Conservation (phyloP, 2,113 vertebrate genomes). For the Pionites leucogaster region DNA sequence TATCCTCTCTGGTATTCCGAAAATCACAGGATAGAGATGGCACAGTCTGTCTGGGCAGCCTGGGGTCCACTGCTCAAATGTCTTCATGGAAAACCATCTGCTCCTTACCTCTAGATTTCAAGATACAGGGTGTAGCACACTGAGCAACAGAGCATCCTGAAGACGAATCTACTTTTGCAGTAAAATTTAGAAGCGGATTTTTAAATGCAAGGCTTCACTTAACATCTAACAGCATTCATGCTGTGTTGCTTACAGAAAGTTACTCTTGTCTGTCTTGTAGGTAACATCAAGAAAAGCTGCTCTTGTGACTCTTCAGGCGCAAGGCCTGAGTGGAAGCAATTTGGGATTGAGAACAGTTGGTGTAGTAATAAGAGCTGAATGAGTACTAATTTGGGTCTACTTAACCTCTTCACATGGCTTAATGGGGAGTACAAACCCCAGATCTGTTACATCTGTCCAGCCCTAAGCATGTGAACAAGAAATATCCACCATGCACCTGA, state of each 20-base stretch:
- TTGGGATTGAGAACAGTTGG: neutral
- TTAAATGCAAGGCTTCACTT: neutral
- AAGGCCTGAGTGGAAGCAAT: neutral
- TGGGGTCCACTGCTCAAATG: neutral
- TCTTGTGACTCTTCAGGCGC: neutral
- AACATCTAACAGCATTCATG: neutral
- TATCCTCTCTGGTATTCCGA: neutral
- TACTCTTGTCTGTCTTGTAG: neutral
- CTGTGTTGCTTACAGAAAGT: neutral
- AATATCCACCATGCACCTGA: fast-evolving
- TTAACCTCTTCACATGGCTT: neutral
- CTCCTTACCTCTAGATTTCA: fast-evolving
- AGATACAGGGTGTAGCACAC: neutral
- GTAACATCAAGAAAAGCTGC: neutral
- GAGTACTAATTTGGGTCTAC: neutral
- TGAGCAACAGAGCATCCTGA: neutral
- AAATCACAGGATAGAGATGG: neutral
- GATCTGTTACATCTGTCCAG: neutral
- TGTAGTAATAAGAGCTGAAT: neutral
- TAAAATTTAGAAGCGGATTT: neutral
- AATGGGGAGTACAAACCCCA: neutral
- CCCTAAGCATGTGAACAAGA: fast-evolving
- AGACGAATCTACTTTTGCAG: neutral
- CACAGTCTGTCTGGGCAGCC: neutral
- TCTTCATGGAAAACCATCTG: neutral